A percentile compares a stretch with the other conserved stretches of the same genome.
These are phyloP conservation scores for Scylla paramamosain DNA, from an alignment of 1,140 invertebrate genomes.

Conservation along the genomic window DNA sequence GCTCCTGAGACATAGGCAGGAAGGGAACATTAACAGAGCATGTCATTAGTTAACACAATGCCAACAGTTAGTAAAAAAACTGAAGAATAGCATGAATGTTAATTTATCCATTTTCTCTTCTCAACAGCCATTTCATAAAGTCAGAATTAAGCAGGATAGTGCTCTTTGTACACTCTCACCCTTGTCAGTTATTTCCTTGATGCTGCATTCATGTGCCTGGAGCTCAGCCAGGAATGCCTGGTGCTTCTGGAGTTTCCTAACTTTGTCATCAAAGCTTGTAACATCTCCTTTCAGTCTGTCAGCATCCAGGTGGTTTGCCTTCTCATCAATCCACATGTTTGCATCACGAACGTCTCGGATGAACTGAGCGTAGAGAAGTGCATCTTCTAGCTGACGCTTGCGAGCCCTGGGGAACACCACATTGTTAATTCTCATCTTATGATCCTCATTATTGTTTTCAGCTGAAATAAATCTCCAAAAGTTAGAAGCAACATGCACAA, in stretches of 20 bases:
- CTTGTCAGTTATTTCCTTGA: constrained; percentile 89
- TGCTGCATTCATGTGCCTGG: constrained; percentile 91
- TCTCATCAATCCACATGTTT: constrained; percentile 95
- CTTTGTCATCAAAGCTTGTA: constrained; percentile 82
- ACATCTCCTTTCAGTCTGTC: constrained; percentile 82
- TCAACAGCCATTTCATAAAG: no score
- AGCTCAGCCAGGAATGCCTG: constrained; percentile 98
- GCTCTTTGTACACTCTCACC: constrained; percentile 79
- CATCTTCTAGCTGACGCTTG: constrained; percentile 87
- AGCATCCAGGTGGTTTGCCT: constrained; percentile 91
- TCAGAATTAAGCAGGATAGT: no score
- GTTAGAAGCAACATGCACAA: no score
- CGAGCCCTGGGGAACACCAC: constrained; percentile 56
- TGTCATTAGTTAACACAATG: neutral
- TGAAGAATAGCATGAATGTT: no score
- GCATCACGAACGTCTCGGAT: constrained; percentile 92
- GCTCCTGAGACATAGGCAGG: constrained; percentile 81
- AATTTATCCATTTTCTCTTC: no score
- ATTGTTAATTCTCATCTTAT: no score
- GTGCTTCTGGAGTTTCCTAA: constrained; percentile 98
- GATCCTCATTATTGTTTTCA: no score
- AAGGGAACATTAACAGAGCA: neutral
- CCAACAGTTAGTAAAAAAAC: no score
- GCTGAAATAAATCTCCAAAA: no score
- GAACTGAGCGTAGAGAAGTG: constrained; percentile 93